Percentiles rank a stretch among this genome's conserved stretches.
Evolutionary conservation across 2,113 vertebrate species (phyloP).

Genomic region (Indri indri): DNA sequence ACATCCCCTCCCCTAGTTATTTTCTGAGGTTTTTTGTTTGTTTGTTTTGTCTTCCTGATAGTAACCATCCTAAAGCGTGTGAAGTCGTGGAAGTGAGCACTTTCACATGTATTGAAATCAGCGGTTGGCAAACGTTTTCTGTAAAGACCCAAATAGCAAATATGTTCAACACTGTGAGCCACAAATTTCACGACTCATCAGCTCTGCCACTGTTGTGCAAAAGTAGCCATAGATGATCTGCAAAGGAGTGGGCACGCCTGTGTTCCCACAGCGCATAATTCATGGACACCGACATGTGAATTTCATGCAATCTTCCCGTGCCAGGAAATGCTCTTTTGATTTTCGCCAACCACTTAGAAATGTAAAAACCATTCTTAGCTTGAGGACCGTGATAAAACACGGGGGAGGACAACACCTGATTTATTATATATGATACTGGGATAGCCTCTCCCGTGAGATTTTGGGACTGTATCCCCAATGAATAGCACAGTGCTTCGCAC

Average conservation of each 20-base stretch:
- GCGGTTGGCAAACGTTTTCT: neutral
- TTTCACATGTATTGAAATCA: neutral
- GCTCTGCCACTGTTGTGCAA: neutral
- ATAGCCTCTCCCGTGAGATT: neutral
- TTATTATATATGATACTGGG: neutral
- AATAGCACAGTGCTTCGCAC: neutral
- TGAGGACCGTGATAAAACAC: neutral
- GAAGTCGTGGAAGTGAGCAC: neutral
- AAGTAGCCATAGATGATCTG: no score
- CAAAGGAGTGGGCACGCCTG: rapidly evolving
- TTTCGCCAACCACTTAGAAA: neutral
- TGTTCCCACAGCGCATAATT: neutral
- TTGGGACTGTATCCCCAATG: no score
- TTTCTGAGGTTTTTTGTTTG: neutral
- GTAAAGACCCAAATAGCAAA: no score
- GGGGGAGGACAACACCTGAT: neutral
- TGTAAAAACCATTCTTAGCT: neutral
- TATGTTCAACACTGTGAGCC: neutral
- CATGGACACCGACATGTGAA: neutral
- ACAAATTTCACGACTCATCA: neutral
- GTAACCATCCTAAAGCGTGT: no score
- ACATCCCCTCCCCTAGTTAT: neutral
- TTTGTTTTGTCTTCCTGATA: no score
- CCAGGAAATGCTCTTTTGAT: neutral
- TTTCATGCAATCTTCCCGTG: neutral